These are phyloP conservation scores for Heliopora coerulea DNA, from an alignment of 92 coral and sea anemone genomes.

Conservation along the genomic window DNA sequence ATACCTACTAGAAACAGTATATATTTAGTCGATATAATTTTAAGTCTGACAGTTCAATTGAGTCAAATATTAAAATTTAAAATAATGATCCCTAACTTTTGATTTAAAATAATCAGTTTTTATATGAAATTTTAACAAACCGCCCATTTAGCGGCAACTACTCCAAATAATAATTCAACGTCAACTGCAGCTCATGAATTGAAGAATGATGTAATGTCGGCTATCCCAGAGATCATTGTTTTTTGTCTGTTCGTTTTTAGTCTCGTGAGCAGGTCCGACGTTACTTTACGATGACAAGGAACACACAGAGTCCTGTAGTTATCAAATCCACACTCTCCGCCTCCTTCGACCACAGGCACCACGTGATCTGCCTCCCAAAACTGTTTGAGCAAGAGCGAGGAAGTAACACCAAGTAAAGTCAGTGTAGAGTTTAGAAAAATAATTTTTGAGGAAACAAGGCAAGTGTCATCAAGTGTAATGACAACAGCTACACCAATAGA, in stretches of 20 bases:
- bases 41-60: not conserved
- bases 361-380: constrained; percentile 99
- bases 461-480: not conserved
- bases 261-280: constrained; percentile 65
- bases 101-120: no score
- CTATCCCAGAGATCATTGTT: constrained; percentile 55
- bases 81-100: not conserved
- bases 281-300: constrained; percentile 86
- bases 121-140: no score
- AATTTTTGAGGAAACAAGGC: no score
- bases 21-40: not conserved
- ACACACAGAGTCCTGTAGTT: constrained; percentile 89
- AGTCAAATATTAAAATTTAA: not conserved
- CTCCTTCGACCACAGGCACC: constrained; percentile 93
- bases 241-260: constrained; percentile 58
- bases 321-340: constrained; percentile 94
- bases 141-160: not conserved
- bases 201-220: constrained; percentile 71
- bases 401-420: not conserved
- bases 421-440: no score
- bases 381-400: constrained; percentile 35
- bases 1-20: not conserved
- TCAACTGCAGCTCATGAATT: not conserved
- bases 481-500: not conserved
- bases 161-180: not conserved